Evolutionary conservation across 2,888 invertebrate genomes (phyloP), one percentile per base, ranked within the genome.

Genomic region (Sarcophaga rosellei): DNA sequence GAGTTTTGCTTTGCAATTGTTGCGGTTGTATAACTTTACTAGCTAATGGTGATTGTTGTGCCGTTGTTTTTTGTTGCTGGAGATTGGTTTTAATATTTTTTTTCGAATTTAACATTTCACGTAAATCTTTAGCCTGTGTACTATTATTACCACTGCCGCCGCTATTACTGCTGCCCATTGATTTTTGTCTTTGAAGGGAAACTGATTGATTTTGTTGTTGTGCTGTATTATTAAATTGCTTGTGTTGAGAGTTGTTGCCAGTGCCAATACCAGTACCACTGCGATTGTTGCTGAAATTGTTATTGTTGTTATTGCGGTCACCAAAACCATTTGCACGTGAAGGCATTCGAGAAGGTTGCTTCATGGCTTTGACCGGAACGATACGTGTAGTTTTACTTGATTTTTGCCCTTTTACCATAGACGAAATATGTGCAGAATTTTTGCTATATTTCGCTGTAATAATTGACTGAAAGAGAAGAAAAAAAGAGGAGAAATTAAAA

Each of bases 341-440:
- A 11, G 86, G 84, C 84, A 84, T 77, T n/a, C 84, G 86, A 20
- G 69, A 20, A 57, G 89, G 88, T 73, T 88, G 89, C 69, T 89
- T 88, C 75, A 87, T 84, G 86, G 89, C 88, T 84, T 80, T 78
- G 23, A 76, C 61, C 78, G 89, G 62, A 61, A 79, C 75, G 69
- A 86, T 85, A 45, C 88, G 79, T 69, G 80, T 80, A 59, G 88
- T 45, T 81, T 89, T 91, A 66, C 87, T 88, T 15, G 62, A 0
- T 78, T 89, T 92, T 84, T 93, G 93, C 1, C n/a, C 15, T 47
- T 88, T 89, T 23, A 93, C 90, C 92, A 93, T 90, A 88, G 90
- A 91, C 73, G 88, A 88, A 72, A 93, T 92, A 81, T 93, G 93
- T 20, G 89, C 91, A 20, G 92, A 90, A 79, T 91, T 92, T 47